Conservation (phyloP, 2,113 vertebrate genomes). For the Prunella fulvescens region DNA sequence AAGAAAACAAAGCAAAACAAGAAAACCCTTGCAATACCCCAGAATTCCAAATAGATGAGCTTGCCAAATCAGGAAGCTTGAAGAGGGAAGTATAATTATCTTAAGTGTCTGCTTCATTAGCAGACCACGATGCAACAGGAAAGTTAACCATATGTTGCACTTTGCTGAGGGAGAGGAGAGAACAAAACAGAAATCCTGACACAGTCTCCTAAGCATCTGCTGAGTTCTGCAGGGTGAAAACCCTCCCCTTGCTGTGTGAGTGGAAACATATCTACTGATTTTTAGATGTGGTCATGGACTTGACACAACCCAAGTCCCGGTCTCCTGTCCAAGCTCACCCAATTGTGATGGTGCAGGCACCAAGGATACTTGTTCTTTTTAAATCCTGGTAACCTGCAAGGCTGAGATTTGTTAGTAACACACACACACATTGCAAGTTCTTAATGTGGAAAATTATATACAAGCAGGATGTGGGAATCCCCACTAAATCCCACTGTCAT, state of each 20-base stretch:
- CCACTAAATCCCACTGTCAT: background rate
- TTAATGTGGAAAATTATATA: background rate
- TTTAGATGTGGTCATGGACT: background rate
- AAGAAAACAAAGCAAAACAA: conserved; percentile 25
- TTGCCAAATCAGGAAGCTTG: background rate
- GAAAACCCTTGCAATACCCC: background rate
- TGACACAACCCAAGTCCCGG: fast-evolving
- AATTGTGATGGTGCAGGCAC: background rate
- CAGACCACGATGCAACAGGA: background rate
- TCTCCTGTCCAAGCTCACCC: background rate
- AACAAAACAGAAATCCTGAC: background rate
- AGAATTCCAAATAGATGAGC: conserved; percentile 8
- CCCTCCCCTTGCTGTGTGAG: background rate
- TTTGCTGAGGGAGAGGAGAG: background rate
- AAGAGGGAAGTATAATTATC: conserved; percentile 4
- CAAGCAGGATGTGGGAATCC: background rate
- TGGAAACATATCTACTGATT: background rate
- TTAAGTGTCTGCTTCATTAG: background rate
- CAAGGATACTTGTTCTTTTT: fast-evolving
- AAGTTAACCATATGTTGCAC: background rate
- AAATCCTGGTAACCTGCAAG: background rate
- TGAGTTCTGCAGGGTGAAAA: background rate
- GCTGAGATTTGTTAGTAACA: background rate
- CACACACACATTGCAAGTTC: background rate
- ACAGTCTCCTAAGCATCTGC: background rate